These are phyloP conservation scores for Cyanoderma ruficeps DNA, from an alignment of 2,113 vertebrate genomes.

Conservation along the genomic window DNA sequence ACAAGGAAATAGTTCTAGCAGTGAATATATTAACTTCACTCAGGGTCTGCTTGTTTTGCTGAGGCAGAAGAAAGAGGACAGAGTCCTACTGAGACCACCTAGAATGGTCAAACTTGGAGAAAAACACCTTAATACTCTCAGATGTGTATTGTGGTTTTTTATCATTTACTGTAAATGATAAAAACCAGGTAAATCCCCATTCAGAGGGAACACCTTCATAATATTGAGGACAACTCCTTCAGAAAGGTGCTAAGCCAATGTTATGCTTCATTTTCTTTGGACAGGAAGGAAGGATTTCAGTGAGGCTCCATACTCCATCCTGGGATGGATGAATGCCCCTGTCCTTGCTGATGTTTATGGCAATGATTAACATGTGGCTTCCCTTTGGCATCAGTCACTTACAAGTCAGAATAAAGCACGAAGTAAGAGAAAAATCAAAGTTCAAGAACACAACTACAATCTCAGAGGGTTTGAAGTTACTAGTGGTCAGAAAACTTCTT, in stretches of 20 bases:
- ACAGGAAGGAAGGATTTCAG: background rate
- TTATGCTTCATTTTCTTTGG: background rate
- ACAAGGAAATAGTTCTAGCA: background rate
- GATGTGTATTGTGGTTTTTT: background rate
- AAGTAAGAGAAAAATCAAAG: background rate
- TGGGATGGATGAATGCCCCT: background rate
- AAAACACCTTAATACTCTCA: background rate
- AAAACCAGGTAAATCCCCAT: background rate
- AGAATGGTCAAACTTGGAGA: background rate
- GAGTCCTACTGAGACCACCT: background rate
- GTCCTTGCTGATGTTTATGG: background rate
- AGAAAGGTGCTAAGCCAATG: background rate
- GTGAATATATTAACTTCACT: background rate
- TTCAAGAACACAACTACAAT: background rate
- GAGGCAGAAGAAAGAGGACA: background rate
- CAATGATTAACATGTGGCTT: background rate
- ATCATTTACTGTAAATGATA: background rate
- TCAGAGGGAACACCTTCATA: background rate
- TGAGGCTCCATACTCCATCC: background rate
- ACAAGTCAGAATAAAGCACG: background rate
- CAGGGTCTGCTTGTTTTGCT: background rate
- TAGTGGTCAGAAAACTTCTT: background rate
- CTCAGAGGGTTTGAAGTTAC: background rate
- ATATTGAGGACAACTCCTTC: background rate
- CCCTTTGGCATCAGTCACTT: background rate